These are phyloP conservation scores for Osmerus eperlanus DNA, from an alignment of 2,113 vertebrate species.

Conservation along the genomic window DNA sequence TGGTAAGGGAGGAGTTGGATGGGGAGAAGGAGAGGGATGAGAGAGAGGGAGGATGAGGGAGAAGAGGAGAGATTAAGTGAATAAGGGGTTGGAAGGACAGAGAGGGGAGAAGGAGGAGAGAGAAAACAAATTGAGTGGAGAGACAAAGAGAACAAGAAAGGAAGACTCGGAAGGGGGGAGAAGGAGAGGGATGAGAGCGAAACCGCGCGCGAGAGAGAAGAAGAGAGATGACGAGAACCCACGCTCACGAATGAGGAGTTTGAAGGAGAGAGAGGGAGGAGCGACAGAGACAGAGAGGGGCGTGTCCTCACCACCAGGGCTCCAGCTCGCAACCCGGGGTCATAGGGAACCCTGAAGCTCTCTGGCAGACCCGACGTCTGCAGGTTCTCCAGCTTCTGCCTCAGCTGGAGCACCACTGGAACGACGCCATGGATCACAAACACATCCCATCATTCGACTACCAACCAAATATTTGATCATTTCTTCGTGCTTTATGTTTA, in stretches of 20 bases:
- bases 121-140: background rate
- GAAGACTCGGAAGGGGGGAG: no score
- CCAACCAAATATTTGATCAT: no score
- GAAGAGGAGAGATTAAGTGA: no score
- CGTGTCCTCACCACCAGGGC: conserved; percentile 76
- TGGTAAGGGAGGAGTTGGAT: no score
- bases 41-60: no score
- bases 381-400: conserved; percentile 91
- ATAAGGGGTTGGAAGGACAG: no score
- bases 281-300: background rate
- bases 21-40: no score
- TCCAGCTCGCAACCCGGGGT: conserved; percentile 93
- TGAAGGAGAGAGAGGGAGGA: background rate
- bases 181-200: no score
- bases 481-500: no score
- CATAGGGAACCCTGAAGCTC: conserved; percentile 92
- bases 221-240: background rate
- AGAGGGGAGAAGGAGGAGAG: background rate
- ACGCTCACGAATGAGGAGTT: background rate
- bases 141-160: no score
- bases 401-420: conserved; percentile 88
- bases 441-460: background rate
- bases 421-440: conserved; percentile 23
- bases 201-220: background rate
- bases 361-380: conserved; percentile 83